These are phyloP conservation scores for Perognathus longimembris DNA, from an alignment of 2,113 vertebrate species.

Conservation along the genomic window DNA sequence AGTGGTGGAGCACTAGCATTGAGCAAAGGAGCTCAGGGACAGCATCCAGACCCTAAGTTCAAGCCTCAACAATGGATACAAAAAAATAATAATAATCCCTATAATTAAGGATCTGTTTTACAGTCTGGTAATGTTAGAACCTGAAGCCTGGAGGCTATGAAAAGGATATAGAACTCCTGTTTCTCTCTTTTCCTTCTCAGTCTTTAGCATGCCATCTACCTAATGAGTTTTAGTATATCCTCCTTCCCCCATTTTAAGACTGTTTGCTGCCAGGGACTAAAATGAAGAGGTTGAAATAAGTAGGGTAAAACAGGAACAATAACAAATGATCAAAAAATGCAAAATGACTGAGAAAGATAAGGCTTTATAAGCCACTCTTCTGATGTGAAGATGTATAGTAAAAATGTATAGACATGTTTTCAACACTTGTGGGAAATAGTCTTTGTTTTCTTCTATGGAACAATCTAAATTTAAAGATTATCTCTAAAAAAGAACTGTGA, in stretches of 20 bases:
- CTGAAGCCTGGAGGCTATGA: neutral
- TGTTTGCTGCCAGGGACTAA: neutral
- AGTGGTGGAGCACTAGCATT: too few species aligned
- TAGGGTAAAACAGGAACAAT: neutral
- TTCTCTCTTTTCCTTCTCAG: neutral
- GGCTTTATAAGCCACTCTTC: neutral
- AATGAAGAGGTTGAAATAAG: neutral
- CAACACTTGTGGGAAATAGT: conserved; percentile 4
- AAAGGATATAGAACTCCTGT: too few species aligned
- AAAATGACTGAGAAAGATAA: conserved; percentile 39
- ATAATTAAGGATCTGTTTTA: neutral
- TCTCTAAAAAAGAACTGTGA: conserved; percentile 1
- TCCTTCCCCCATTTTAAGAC: neutral
- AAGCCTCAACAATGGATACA: too few species aligned
- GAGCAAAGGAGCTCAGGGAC: too few species aligned
- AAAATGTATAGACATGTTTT: neutral
- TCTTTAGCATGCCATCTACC: neutral
- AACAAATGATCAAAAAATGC: neutral
- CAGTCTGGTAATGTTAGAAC: conserved; percentile 16
- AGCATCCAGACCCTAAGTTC: too few species aligned
- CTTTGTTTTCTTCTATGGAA: conserved; percentile 2
- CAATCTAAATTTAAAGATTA: conserved; percentile 40
- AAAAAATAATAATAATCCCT: neutral
- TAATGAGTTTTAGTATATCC: neutral
- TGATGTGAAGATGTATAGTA: neutral